Evolutionary conservation across 2,113 vertebrate species (phyloP).

Genomic region (Tragelaphus strepsiceros): DNA sequence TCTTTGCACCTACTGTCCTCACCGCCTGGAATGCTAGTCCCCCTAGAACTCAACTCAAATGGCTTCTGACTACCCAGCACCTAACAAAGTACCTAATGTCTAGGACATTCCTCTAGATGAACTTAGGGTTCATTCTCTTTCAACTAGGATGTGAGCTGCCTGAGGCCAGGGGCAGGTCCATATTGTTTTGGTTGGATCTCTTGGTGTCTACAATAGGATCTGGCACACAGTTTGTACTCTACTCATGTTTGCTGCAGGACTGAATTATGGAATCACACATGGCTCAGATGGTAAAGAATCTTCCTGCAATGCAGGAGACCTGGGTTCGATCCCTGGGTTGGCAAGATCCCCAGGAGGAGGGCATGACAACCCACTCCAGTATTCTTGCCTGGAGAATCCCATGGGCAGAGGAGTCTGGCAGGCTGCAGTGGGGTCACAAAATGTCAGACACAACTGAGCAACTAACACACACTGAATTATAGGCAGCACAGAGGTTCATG

Average conservation of each 20-base stretch:
- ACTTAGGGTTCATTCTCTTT: not conserved
- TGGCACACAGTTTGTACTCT: not conserved
- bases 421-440: not conserved
- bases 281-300: not conserved
- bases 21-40: rapidly evolving
- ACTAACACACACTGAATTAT: not conserved
- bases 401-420: not conserved
- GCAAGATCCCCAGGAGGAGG: not conserved
- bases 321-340: not conserved
- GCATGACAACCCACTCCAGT: not conserved
- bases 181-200: not conserved
- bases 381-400: not conserved
- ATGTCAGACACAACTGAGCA: not conserved
- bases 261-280: not conserved
- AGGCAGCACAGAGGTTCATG: not conserved
- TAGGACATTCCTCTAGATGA: not conserved
- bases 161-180: not conserved
- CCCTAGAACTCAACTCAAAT: not conserved
- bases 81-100: not conserved
- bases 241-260: not conserved
- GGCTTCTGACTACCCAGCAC: not conserved
- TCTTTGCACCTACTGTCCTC: not conserved
- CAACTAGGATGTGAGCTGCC: not conserved
- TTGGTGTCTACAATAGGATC: not conserved
- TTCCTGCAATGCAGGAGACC: not conserved